Evolutionary conservation across 2,888 invertebrate genomes (phyloP).

Genomic region (Drosophila quinaria): DNA sequence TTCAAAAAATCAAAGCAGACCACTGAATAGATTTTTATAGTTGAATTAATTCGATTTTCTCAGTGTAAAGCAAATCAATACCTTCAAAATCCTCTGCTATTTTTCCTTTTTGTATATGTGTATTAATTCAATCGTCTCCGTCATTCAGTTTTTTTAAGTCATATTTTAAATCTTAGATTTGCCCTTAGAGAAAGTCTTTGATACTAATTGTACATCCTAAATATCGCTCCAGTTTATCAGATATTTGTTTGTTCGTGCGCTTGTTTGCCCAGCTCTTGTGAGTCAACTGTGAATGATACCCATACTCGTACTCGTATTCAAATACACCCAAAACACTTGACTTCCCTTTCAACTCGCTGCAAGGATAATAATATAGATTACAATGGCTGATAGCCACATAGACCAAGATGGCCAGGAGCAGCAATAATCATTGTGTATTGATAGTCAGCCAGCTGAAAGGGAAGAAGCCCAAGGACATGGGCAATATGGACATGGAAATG

Average conservation of each 20-base stretch:
- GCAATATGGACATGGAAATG: neutral
- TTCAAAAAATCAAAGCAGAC: no score
- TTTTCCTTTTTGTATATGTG: no score
- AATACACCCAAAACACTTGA: constrained; percentile 7
- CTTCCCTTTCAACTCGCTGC: constrained; percentile 6
- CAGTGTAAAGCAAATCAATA: no score
- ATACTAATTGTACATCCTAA: neutral
- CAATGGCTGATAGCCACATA: constrained; percentile 20
- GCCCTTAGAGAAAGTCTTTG: neutral
- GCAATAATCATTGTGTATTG: constrained; percentile 24
- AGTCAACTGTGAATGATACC: neutral
- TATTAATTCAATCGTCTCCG: no score
- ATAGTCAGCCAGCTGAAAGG: constrained; percentile 4
- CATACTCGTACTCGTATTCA: constrained; percentile 1
- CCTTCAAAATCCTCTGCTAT: no score
- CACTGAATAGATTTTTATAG: no score
- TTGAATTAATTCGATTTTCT: no score
- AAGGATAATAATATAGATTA: constrained; percentile 41
- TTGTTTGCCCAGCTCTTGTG: constrained; percentile 8
- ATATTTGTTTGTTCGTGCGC: constrained; percentile 5
- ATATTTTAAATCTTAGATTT: no score
- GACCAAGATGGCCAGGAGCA: constrained; percentile 4
- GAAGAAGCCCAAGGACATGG: neutral
- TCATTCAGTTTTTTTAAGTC: no score
- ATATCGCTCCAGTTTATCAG: neutral